Conservation (phyloP, 2,797 vertebrate species). For the Gallinago solitaria region DNA sequence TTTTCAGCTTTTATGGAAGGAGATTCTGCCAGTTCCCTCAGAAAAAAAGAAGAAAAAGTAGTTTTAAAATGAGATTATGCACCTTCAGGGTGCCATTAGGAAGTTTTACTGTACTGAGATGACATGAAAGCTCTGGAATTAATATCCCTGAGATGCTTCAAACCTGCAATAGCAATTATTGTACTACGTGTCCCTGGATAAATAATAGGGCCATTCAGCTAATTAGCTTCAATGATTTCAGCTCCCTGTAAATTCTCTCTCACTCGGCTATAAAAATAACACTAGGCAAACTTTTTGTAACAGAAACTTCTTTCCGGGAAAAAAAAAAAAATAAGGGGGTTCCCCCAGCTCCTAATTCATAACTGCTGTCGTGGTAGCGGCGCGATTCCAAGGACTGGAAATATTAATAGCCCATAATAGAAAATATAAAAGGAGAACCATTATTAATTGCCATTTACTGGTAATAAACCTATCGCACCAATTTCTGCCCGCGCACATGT, state of each 20-base stretch:
- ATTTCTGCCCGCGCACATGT: conserved; percentile 37
- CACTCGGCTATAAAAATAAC: conserved; percentile 84
- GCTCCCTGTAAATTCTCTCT: conserved; percentile 84
- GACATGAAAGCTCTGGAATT: conserved; percentile 87
- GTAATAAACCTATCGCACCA: conserved; percentile 48
- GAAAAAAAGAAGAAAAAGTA: conserved; percentile 85
- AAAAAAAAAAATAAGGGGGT: conserved; percentile 44
- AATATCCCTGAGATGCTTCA: conserved; percentile 87
- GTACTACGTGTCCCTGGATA: conserved; percentile 86
- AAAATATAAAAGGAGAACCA: conserved; percentile 33
- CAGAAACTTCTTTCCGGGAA: conserved; percentile 79
- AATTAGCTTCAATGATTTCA: conserved; percentile 86
- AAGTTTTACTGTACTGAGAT: conserved; percentile 89
- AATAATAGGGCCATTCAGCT: conserved; percentile 88
- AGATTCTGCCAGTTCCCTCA: conserved; percentile 84
- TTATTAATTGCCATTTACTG: conserved; percentile 69
- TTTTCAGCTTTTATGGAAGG: conserved; percentile 85
- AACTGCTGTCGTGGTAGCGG: conserved; percentile 6
- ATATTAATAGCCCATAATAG: conserved; percentile 46
- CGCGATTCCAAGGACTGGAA: conserved; percentile 16
- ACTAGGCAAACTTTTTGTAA: conserved; percentile 83
- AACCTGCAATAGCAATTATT: conserved; percentile 88
- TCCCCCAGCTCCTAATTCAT: conserved; percentile 68
- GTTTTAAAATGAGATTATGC: conserved; percentile 87
- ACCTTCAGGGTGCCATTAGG: conserved; percentile 88